phyloP scores from a whole-genome alignment of 2,888 invertebrate species.

The Macaria notata region DNA sequence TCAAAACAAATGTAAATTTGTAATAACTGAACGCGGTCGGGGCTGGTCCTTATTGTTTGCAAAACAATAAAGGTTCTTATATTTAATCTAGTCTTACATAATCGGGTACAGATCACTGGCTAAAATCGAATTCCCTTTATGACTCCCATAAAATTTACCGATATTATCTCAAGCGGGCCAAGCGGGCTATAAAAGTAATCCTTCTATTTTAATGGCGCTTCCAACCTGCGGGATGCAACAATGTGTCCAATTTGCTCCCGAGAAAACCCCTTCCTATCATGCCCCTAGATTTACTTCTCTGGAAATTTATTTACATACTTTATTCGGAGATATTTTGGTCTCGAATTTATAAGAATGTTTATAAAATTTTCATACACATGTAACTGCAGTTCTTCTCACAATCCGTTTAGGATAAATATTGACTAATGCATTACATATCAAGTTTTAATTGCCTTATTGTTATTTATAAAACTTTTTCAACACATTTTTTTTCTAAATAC shows the following conservation, averaged over 20 bases:
- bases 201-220: slow-evolving; percentile 75
- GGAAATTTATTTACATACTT: slow-evolving; percentile 45
- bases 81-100: slow-evolving; percentile 58
- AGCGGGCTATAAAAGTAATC: slow-evolving; percentile 77
- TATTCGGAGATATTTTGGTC: neutral
- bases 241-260: slow-evolving; percentile 64
- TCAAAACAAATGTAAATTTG: slow-evolving; percentile 35
- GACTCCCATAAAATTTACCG: slow-evolving; percentile 77
- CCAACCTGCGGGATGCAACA: slow-evolving; percentile 76
- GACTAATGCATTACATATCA: too few species aligned
- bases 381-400: too few species aligned
- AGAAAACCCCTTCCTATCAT: slow-evolving; percentile 43
- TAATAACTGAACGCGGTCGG: slow-evolving; percentile 17
- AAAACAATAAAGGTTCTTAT: slow-evolving; percentile 43
- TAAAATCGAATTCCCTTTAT: slow-evolving; percentile 79
- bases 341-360: neutral
- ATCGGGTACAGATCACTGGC: slow-evolving; percentile 73
- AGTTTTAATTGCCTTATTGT: too few species aligned
- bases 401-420: too few species aligned
- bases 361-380: too few species aligned
- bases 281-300: slow-evolving; percentile 40
- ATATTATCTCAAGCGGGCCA: slow-evolving; percentile 78
- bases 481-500: too few species aligned
- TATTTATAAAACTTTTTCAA: too few species aligned
- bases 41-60: slow-evolving; percentile 33